These are phyloP conservation scores for Procapra przewalskii DNA, from an alignment of 2,113 vertebrate genomes.

Conservation along the genomic window DNA sequence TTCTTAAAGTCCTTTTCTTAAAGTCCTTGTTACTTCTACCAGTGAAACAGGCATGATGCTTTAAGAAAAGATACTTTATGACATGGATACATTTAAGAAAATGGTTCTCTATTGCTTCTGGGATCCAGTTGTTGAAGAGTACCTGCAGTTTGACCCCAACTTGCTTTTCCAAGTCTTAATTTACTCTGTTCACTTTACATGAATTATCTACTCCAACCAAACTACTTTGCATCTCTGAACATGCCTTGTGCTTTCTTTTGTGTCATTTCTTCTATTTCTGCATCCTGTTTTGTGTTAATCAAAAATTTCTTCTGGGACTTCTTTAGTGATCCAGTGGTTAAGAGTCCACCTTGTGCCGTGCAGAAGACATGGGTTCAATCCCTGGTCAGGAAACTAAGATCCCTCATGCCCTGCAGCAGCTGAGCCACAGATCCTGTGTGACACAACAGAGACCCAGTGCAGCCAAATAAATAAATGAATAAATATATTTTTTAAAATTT, in stretches of 20 bases:
- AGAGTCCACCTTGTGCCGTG: neutral
- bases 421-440: neutral
- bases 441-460: neutral
- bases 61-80: neutral
- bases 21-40: neutral
- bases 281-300: neutral
- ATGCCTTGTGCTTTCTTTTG: neutral
- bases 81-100: neutral
- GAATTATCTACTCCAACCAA: neutral
- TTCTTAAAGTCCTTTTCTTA: neutral
- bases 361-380: neutral
- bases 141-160: neutral
- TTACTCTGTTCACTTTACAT: neutral
- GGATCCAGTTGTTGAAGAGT: neutral
- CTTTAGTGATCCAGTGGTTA: neutral
- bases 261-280: neutral
- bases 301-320: neutral
- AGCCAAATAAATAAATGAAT: neutral
- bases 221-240: neutral
- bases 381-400: neutral
- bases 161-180: constrained; percentile 8
- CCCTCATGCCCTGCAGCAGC: neutral
- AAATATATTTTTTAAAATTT: neutral
- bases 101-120: neutral
- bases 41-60: neutral